Evolutionary conservation across 2,113 vertebrate genomes (phyloP).

Genomic region (Seriola rivoliana): DNA sequence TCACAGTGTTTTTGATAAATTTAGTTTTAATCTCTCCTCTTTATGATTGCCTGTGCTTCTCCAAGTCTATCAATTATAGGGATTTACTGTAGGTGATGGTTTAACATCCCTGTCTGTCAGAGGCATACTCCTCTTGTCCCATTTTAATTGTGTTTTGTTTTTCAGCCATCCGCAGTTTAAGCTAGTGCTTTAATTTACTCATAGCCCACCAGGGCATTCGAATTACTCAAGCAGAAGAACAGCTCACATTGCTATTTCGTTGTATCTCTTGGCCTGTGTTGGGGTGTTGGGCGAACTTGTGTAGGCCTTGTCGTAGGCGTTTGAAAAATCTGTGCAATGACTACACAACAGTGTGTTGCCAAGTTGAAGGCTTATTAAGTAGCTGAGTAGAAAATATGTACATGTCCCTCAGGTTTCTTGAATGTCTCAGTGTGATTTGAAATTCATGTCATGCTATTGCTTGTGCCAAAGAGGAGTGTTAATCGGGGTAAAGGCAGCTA

Average conservation of each 20-base stretch:
- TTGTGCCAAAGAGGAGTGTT: constrained; percentile 20
- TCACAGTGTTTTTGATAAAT: constrained; percentile 15
- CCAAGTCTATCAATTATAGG: background rate
- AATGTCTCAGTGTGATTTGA: constrained; percentile 35
- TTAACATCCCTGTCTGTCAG: background rate
- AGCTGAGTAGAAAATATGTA: constrained; percentile 28
- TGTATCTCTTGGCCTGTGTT: constrained; percentile 15
- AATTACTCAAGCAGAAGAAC: constrained; percentile 26
- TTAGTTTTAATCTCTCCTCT: constrained; percentile 1
- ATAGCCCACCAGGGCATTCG: constrained; percentile 16
- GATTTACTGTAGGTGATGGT: background rate
- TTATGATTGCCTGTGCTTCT: constrained; percentile 5
- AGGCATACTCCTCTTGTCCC: background rate
- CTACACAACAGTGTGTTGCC: constrained; percentile 10
- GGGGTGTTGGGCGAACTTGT: constrained; percentile 36
- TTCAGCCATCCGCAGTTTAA: constrained; percentile 6
- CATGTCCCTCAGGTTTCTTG: constrained; percentile 11
- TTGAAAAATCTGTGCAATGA: constrained; percentile 30
- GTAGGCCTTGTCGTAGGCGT: constrained; percentile 41
- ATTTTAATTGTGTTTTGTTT: constrained; percentile 1
- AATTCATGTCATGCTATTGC: constrained; percentile 11
- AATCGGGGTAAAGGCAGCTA: constrained; percentile 15
- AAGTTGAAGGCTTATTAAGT: constrained; percentile 13
- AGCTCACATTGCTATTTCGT: constrained; percentile 4
- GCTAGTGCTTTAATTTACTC: constrained; percentile 14